Evolutionary conservation across 2,888 invertebrate species (phyloP), one percentile per base, ranked within the genome.

Genomic region (Chouioia cunea): DNA sequence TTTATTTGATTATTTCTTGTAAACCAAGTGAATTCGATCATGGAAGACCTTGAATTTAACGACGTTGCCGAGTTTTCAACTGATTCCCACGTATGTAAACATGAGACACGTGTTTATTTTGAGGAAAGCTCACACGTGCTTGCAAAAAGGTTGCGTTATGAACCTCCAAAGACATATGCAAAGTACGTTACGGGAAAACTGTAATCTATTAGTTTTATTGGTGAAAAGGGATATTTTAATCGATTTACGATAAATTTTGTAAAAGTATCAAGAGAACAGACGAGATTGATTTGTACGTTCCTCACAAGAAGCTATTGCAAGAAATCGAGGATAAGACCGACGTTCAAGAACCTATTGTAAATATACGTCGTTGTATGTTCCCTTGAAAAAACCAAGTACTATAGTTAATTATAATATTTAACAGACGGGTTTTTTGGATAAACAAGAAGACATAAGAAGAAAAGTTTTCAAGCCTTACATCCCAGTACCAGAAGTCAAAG

Each of bases 281-380:
- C 53, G 77, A 82, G 58, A 85, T 90, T 57, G 88, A 89, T 6
- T 90, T 90, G 77, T 89, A 90, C 77, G 82, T 90, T 68, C 91
- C 91, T 0, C 90, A 90, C 77, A 89, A 88, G 77, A 90, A 89
- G 76, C 81, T 91, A 23, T 79, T 91, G 72, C 90, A 90, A 75
- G 90, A 89, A 81, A 89, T 90, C 68, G 91, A 91, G 80, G 87
- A 86, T 77, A 88, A 89, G 43, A 87, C 86, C 75, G 84, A 86
- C 71, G 84, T 86, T 69, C 88, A 88, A 0, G 91, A 91, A 79
- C 91, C 91, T 23, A 81, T 91, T 87, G 91, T 91, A 86, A 83
- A 78, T 76, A 18, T 56, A n/a, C n/a, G n/a, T n/a, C n/a, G n/a
- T n/a, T n/a, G n/a, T n/a, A n/a, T n/a, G n/a, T n/a, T n/a, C n/a